Percentiles rank a stretch among this genome's conserved stretches.
These are phyloP conservation scores for Microcebus jonahi DNA, from an alignment of 2,113 vertebrate genomes.

Conservation along the genomic window DNA sequence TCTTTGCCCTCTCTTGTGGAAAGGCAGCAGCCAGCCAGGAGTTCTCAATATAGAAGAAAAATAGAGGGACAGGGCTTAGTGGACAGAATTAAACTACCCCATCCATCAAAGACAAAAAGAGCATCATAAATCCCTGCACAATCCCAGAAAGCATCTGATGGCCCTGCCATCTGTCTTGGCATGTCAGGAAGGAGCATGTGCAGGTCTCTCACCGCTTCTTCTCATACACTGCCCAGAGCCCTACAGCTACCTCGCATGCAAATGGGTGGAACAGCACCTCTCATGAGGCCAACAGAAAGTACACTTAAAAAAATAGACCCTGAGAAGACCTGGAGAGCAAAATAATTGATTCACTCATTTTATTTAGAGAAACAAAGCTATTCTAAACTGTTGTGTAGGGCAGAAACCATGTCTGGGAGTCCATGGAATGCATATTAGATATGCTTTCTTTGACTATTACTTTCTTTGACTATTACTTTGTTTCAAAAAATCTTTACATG, in stretches of 20 bases:
- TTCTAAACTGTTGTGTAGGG: not conserved
- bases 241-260: rapidly evolving
- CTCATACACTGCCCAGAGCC: not conserved
- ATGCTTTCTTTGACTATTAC: not conserved
- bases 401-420: not conserved
- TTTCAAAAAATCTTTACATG: not conserved
- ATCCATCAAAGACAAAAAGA: slow-evolving; percentile 58
- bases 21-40: not conserved
- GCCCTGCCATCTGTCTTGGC: not conserved
- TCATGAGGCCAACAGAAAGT: not conserved
- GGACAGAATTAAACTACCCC: slow-evolving; percentile 20
- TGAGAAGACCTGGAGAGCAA: not conserved
- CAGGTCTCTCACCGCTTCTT: not conserved
- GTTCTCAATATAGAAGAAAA: slow-evolving; percentile 39
- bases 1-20: not conserved
- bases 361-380: not conserved
- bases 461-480: not conserved
- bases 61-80: not conserved
- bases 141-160: not conserved
- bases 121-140: not conserved
- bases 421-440: not conserved
- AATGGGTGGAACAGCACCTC: not conserved
- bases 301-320: not conserved
- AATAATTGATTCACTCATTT: not conserved
- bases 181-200: not conserved